A percentile compares a stretch with the other conserved stretches of the same genome.
Conservation (phyloP, 2,888 invertebrate genomes). For the Caenorhabditis japonica region DNA sequence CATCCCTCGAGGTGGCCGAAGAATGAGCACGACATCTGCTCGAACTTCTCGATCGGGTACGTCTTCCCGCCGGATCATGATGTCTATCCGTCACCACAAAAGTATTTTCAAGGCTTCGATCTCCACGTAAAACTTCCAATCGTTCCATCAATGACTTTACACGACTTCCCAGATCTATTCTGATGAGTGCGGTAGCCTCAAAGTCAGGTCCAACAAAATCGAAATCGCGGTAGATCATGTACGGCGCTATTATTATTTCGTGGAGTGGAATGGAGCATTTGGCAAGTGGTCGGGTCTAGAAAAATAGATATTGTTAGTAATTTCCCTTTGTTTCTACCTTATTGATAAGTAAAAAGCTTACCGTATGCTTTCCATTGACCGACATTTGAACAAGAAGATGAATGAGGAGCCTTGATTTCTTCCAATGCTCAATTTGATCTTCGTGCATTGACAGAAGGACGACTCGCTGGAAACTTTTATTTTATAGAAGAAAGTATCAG, state of each 20-base stretch:
- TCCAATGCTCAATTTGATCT: slow-evolving; percentile 36
- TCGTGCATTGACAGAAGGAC: slow-evolving; percentile 38
- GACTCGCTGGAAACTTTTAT: slow-evolving; percentile 35
- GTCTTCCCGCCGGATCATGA: slow-evolving; percentile 2
- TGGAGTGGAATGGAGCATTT: slow-evolving; percentile 49
- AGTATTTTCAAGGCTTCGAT: slow-evolving; percentile 37
- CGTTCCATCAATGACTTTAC: slow-evolving; percentile 49
- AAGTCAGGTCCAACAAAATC: slow-evolving; percentile 55
- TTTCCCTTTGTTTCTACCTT: neutral
- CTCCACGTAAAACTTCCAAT: slow-evolving; percentile 45
- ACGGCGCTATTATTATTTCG: slow-evolving; percentile 57
- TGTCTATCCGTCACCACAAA: slow-evolving; percentile 32
- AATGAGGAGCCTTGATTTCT: slow-evolving; percentile 20
- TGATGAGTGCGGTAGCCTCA: slow-evolving; percentile 50
- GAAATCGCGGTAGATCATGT: slow-evolving; percentile 57
- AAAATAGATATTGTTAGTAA: neutral
- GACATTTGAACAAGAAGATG: slow-evolving; percentile 36
- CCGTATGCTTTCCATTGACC: slow-evolving; percentile 36
- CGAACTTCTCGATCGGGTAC: slow-evolving; percentile 50
- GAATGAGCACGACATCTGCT: slow-evolving; percentile 49
- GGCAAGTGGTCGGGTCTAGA: slow-evolving; percentile 56
- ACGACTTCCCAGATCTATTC: slow-evolving; percentile 56
- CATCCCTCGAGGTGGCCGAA: slow-evolving; percentile 1
- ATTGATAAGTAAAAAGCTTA: slow-evolving; percentile 1
- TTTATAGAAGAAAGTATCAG: too few relatives aligned